These are phyloP conservation scores for Pilophorus perplexus DNA, from an alignment of 2,888 invertebrate genomes.

Conservation along the genomic window DNA sequence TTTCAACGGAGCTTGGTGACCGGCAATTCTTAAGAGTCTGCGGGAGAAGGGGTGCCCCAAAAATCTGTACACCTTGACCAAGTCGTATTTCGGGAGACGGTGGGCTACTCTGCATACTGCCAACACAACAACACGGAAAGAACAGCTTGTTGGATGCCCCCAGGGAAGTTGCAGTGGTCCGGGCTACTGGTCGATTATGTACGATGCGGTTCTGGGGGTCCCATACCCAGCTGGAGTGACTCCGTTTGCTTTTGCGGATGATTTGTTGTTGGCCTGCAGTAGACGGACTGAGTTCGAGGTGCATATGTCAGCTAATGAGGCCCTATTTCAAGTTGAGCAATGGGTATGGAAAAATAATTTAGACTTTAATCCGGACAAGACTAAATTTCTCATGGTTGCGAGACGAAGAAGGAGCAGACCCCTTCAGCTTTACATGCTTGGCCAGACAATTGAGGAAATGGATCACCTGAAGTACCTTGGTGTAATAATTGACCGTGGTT, in stretches of 20 bases:
- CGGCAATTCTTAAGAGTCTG: neutral
- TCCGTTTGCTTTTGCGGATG: neutral
- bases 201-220: too few species aligned
- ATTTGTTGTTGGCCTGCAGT: too few species aligned
- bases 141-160: neutral
- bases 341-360: constrained; percentile 3
- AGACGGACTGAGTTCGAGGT: too few species aligned
- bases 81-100: neutral
- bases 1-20: constrained; percentile 30
- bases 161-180: neutral
- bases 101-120: neutral
- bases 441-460: neutral
- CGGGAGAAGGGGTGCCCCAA: neutral
- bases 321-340: neutral
- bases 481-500: neutral
- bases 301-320: too few species aligned
- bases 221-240: neutral
- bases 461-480: neutral
- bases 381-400: neutral
- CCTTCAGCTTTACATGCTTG: neutral
- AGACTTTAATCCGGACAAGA: constrained; percentile 4
- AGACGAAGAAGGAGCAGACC: neutral
- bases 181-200: neutral
- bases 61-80: neutral
- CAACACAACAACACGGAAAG: neutral